phyloP scores from a whole-genome alignment of 2,113 vertebrate genomes.

The Neopipo cinnamomea region DNA sequence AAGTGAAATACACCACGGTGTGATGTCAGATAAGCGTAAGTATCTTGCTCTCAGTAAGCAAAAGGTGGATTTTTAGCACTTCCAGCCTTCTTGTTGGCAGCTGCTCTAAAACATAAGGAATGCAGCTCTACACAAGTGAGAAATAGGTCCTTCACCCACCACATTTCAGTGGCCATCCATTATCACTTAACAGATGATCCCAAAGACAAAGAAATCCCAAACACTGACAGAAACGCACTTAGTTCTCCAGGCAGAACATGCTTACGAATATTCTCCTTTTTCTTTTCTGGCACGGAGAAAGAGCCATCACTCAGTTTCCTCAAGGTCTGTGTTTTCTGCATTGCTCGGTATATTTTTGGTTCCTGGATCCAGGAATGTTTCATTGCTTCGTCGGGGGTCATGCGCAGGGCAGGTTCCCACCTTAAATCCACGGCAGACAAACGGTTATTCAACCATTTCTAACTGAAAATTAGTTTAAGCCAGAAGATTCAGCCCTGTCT shows the following conservation, averaged over 20 bases:
- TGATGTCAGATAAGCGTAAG: background rate
- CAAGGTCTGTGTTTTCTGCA: slow-evolving; percentile 62
- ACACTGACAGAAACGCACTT: background rate
- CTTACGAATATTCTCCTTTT: slow-evolving; percentile 55
- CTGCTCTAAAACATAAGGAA: background rate
- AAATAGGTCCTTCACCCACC: background rate
- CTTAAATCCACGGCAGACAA: slow-evolving; percentile 65
- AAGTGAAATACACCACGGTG: background rate
- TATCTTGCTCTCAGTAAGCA: background rate
- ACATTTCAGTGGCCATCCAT: background rate
- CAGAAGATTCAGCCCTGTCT: background rate
- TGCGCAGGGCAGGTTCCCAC: slow-evolving; percentile 89
- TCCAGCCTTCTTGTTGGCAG: background rate
- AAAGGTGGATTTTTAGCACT: background rate
- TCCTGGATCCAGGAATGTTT: slow-evolving; percentile 90
- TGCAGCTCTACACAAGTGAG: background rate
- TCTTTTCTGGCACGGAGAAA: slow-evolving; percentile 51
- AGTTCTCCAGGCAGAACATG: background rate
- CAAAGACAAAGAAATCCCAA: background rate
- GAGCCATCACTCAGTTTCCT: slow-evolving; percentile 66
- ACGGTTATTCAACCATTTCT: background rate
- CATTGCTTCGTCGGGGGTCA: slow-evolving; percentile 89
- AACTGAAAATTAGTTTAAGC: background rate
- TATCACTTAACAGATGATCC: background rate
- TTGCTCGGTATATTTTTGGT: slow-evolving; percentile 71